These are phyloP conservation scores for Abrostola triplasia DNA, from an alignment of 2,888 invertebrate genomes.

Conservation along the genomic window DNA sequence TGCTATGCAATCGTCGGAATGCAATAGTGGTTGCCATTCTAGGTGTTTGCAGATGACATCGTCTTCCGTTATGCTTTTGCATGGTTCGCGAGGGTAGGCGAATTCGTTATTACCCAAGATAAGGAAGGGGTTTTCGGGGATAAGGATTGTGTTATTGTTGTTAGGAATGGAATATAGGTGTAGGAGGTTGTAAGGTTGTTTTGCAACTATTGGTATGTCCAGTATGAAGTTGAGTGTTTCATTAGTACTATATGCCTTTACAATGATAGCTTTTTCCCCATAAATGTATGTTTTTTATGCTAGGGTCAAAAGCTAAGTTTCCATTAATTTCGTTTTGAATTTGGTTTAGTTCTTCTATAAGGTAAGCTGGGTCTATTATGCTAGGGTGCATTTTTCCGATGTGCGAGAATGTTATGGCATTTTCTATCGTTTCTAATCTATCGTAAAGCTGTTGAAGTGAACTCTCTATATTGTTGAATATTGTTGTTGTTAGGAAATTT, in stretches of 20 bases:
- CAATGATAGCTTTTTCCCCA: slow-evolving; percentile 36
- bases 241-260: slow-evolving; percentile 41
- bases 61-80: not conserved
- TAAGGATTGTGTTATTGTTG: slow-evolving; percentile 18
- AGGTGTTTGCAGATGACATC: slow-evolving; percentile 34
- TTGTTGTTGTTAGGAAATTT: not conserved
- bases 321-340: no score
- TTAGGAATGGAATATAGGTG: slow-evolving; percentile 53
- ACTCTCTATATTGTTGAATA: not conserved
- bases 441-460: slow-evolving; percentile 26
- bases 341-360: slow-evolving; percentile 1
- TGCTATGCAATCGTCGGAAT: slow-evolving; percentile 50
- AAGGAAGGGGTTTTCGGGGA: slow-evolving; percentile 42
- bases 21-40: slow-evolving; percentile 44
- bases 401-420: slow-evolving; percentile 18
- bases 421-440: slow-evolving; percentile 14
- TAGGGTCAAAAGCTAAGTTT: not conserved
- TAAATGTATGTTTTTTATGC: slow-evolving; percentile 11
- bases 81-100: not conserved
- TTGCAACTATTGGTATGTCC: slow-evolving; percentile 46
- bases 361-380: slow-evolving; percentile 10
- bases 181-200: slow-evolving; percentile 41
- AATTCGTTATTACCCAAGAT: slow-evolving; percentile 49
- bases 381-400: slow-evolving; percentile 20
- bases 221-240: slow-evolving; percentile 47